Evolutionary conservation across 2,113 vertebrate genomes (phyloP), one percentile per base, ranked within the genome.

Genomic region (Geococcyx californianus): DNA sequence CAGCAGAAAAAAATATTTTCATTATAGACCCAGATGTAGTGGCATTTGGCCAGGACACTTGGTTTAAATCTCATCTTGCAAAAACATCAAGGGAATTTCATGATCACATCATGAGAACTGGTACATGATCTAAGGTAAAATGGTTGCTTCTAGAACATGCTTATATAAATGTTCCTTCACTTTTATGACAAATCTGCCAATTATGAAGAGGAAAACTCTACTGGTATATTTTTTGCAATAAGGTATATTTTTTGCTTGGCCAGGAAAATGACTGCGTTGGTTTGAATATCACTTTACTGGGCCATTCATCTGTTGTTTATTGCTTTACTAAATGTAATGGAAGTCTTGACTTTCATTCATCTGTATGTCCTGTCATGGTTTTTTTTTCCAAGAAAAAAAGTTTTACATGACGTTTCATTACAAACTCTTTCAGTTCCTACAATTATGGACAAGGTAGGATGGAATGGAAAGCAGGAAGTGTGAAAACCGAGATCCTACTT

Each of bases 201-300:
- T 51, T 85, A 11, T 6, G 31, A 34, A 62, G 47, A 81, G 2
- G 66, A 89, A 86, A 42, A 0, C 4, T 7, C 3, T 21, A 20
- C 3, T n/a, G 8, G 3, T 26, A 8, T 28, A 10, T 36, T 54
- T 42, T 73, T 66, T 36, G 5, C 4, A 9, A 73, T 90, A 52
- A n/a, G 23, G 82, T 64, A 3, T 56, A 17, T 54, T 63, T 75
- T 91, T 67, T 34, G 21, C 2, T 4, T 89, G 84, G 40, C 21
- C 26, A 93, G 69, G 38, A 95, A 29, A 97, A 87, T 29, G 95
- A 81, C 45, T 29, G 24, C 89, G 19, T 40, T 96, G 70, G 20
- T 78, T 90, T 95, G 82, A 66, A 90, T 82, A 36, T 95, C 44
- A 6, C 64, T 90, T 90, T 96, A 95, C 28, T 93, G 64, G 67